These are phyloP conservation scores for Hoplostethus mediterraneus DNA, from an alignment of 2,797 vertebrate species.

Conservation along the genomic window DNA sequence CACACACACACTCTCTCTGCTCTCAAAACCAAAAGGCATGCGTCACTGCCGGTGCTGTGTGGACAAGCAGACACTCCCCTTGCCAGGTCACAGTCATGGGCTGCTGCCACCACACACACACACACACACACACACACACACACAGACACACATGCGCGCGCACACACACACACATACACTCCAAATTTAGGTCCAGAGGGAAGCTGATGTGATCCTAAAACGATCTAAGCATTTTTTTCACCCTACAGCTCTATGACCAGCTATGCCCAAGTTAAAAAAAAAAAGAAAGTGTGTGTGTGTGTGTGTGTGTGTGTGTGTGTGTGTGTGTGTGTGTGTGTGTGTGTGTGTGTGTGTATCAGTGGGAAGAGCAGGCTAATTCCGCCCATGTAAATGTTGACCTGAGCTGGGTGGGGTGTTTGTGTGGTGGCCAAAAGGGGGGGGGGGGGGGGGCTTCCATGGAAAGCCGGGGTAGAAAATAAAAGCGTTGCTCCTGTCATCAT, in stretches of 20 bases:
- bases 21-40: conserved; percentile 64
- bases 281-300: conserved; percentile 35
- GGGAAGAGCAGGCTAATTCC: conserved; percentile 70
- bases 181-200: conserved; percentile 49
- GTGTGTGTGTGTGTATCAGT: conserved; percentile 46
- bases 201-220: conserved; percentile 60
- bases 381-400: conserved; percentile 77
- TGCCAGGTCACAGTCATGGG: conserved; percentile 32
- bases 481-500: conserved; percentile 65
- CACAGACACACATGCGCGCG: conserved; percentile 19
- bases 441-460: conserved; percentile 56
- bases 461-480: conserved; percentile 61
- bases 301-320: conserved; percentile 46
- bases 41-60: conserved; percentile 58
- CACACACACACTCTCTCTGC: conserved; percentile 30
- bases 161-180: conserved; percentile 25
- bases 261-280: conserved; percentile 43
- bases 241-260: conserved; percentile 30
- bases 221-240: conserved; percentile 31
- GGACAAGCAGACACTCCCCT: conserved; percentile 34
- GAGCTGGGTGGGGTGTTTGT: conserved; percentile 74
- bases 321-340: conserved; percentile 46
- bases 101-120: conserved; percentile 13
- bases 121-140: conserved; percentile 31
- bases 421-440: conserved; percentile 48